Evolutionary conservation across 2,113 vertebrate species (phyloP).

Genomic region (Psilopogon haemacephalus): DNA sequence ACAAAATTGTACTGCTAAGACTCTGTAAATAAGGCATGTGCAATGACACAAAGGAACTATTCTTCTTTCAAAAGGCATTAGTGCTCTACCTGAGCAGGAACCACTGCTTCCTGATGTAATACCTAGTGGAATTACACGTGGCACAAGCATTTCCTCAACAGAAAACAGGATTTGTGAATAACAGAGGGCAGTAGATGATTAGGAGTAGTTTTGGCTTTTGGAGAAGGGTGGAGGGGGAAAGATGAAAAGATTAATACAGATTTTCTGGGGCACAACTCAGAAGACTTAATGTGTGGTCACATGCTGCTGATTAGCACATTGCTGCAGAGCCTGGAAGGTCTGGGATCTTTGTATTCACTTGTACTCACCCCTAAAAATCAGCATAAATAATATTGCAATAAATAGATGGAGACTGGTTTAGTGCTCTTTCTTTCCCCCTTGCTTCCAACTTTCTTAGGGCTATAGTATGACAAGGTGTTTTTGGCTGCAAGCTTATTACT

Average conservation of each 20-base stretch:
- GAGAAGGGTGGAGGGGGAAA: neutral
- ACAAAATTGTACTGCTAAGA: constrained; percentile 71
- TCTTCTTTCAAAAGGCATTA: constrained; percentile 69
- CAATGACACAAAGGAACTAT: constrained; percentile 68
- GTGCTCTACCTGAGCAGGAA: constrained; percentile 26
- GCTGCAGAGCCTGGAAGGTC: neutral
- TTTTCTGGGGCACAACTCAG: neutral
- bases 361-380: neutral
- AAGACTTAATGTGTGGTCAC: neutral
- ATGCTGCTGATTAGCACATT: neutral
- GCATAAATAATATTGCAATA: neutral
- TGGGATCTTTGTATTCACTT: neutral
- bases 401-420: neutral
- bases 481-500: neutral
- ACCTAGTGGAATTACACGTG: constrained; percentile 31
- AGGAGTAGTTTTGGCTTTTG: neutral
- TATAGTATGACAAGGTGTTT: neutral
- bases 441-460: neutral
- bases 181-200: neutral
- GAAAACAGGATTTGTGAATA: neutral
- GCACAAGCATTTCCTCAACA: constrained; percentile 1
- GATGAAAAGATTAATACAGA: neutral
- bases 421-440: neutral
- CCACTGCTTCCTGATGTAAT: neutral
- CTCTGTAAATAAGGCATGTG: constrained; percentile 76